Conservation (phyloP, 2,113 vertebrate species). For the Rutilus rutilus region DNA sequence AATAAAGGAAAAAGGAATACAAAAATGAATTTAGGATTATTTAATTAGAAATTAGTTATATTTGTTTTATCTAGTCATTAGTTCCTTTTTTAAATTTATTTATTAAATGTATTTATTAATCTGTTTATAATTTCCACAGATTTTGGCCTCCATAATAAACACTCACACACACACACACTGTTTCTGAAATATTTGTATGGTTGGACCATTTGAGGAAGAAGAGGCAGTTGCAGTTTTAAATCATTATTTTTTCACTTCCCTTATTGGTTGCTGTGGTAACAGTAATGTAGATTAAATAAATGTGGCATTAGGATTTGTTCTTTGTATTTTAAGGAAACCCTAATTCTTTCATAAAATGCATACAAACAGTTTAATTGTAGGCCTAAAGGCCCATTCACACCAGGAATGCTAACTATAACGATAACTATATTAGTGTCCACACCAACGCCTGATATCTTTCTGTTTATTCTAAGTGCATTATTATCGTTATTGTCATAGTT, state of each 20-base stretch:
- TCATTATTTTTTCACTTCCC: neutral
- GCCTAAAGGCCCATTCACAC: no score
- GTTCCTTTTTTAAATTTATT: no score
- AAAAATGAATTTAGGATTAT: no score
- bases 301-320: neutral
- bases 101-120: no score
- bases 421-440: no score
- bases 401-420: no score
- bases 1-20: no score
- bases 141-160: neutral
- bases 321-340: neutral
- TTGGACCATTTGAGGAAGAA: neutral
- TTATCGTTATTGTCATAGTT: no score
- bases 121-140: no score
- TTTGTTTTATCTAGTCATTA: neutral
- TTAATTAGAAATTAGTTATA: no score
- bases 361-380: neutral
- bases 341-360: neutral
- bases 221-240: neutral
- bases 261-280: neutral
- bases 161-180: neutral
- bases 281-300: neutral
- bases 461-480: no score
- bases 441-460: no score
- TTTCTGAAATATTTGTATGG: neutral